Conservation (phyloP, 2,888 invertebrate genomes). For the Cephus rjabovi region DNA sequence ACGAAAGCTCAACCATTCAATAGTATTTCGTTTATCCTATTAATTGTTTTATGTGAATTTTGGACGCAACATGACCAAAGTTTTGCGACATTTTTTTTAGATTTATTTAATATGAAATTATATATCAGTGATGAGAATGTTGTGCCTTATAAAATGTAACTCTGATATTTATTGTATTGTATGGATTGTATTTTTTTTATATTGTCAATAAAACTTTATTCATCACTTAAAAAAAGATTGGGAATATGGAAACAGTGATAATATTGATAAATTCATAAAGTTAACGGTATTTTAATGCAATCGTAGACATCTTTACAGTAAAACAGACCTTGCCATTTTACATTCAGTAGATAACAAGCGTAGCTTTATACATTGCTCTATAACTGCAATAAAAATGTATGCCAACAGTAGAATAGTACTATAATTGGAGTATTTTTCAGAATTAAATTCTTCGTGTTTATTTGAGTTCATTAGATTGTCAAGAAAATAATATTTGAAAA, state of each 20-base stretch:
- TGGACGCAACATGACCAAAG: neutral
- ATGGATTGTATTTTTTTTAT: slow-evolving; percentile 5
- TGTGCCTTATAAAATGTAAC: slow-evolving; percentile 54
- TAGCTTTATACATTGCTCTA: slow-evolving; percentile 4
- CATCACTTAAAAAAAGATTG: neutral
- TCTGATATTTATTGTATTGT: slow-evolving; percentile 25
- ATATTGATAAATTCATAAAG: neutral
- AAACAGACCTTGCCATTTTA: neutral
- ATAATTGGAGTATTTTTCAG: neutral
- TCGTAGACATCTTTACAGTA: neutral
- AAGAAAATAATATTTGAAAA: neutral
- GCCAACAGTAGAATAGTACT: neutral
- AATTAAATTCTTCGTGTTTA: neutral
- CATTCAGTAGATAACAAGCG: slow-evolving; percentile 2
- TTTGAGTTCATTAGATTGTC: neutral
- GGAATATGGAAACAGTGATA: neutral
- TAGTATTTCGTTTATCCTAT: neutral
- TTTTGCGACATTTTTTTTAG: neutral
- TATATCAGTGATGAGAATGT: slow-evolving; percentile 13
- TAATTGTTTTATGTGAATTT: neutral
- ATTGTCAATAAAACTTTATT: slow-evolving; percentile 34
- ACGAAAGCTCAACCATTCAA: neutral
- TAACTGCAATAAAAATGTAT: slow-evolving; percentile 4
- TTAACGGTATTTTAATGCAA: neutral
- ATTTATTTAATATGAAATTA: neutral